Evolutionary conservation across 2,113 vertebrate species (phyloP), one percentile per base, ranked within the genome.

Genomic region (Miniopterus natalensis): DNA sequence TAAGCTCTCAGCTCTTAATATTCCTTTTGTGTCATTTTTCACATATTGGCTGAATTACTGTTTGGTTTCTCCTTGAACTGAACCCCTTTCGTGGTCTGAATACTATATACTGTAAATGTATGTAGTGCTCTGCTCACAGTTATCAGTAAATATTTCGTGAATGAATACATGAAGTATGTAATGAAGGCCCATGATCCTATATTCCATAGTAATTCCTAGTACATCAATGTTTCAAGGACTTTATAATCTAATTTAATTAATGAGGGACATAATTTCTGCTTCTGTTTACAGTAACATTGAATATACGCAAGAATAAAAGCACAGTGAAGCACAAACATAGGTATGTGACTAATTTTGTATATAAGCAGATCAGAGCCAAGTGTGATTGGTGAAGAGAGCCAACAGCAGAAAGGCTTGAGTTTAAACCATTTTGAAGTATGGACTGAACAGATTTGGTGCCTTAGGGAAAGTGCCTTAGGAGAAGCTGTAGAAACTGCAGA

Each of bases 21-120:
- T 90, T 78, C 4, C 14, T 90, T 85, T 51, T 77, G n/a, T 96
- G 55, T 1, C 40, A 70, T 92, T 86, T 92, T 94, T 94, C 49
- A 66, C 40, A 71, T n/a, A 66, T 40, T 70, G 14, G 23, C 6
- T 59, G 47, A 90, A 77, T 84, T 63, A 36, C 29, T 70, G 36
- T 96, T 89, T 74, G 21, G 3, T 88, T 95, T 95, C 75, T 74
- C 31, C 78, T 8, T 53, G 27, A 80, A 36, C 13, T 77, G 17
- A 79, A 94, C 92, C 15, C 21, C 65, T 40, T 89, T 70, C 61
- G 17, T 86, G 8, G 15, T 25, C 11, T 21, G 70, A 63, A 81
- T 66, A 87, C 53, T 51, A 51, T 61, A 66, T 55, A 57, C 31
- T 70, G 15, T 68, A 88, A 81, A 81, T 90, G 25, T 92, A 27